phyloP scores from a whole-genome alignment of 92 coral and sea anemone species.

The Umimayanthus kanabou region DNA sequence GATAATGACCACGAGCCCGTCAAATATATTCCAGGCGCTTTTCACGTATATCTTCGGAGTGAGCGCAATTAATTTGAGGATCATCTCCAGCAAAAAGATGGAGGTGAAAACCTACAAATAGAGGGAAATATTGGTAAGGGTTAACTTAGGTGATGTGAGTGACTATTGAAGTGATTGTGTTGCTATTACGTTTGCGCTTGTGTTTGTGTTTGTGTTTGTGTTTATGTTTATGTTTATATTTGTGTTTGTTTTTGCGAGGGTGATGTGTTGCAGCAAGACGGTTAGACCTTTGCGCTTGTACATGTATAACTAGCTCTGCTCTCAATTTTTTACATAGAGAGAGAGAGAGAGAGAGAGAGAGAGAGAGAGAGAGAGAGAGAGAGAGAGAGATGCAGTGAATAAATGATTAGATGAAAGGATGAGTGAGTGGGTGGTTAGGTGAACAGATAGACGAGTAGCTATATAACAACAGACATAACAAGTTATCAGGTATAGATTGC shows the following conservation, averaged over 20 bases:
- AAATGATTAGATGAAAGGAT: neutral
- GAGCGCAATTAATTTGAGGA: slow-evolving; percentile 81
- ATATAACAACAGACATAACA: neutral
- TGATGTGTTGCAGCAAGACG: too few relatives aligned
- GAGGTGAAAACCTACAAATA: slow-evolving; percentile 74
- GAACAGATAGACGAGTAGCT: neutral
- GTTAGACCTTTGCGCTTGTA: too few relatives aligned
- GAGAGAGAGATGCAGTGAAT: too few relatives aligned
- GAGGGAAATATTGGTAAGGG: neutral
- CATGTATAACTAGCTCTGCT: too few relatives aligned
- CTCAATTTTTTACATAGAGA: too few relatives aligned
- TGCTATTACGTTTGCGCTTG: neutral
- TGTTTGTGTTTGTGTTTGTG: neutral
- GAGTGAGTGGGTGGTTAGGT: neutral
- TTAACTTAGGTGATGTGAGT: neutral
- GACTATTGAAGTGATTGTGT: neutral
- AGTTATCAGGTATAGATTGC: neutral
- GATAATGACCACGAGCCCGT: slow-evolving; percentile 78
- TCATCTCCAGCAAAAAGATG: slow-evolving; percentile 84
- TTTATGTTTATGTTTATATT: neutral
- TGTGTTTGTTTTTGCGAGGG: neutral
- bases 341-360: too few relatives aligned
- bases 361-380: neutral
- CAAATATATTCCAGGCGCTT: slow-evolving; percentile 85
- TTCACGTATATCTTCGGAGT: slow-evolving; percentile 65